A percentile compares a stretch with the other conserved stretches of the same genome.
Evolutionary conservation across 2,113 vertebrate species (phyloP).

Genomic region (Fregetta grallaria): DNA sequence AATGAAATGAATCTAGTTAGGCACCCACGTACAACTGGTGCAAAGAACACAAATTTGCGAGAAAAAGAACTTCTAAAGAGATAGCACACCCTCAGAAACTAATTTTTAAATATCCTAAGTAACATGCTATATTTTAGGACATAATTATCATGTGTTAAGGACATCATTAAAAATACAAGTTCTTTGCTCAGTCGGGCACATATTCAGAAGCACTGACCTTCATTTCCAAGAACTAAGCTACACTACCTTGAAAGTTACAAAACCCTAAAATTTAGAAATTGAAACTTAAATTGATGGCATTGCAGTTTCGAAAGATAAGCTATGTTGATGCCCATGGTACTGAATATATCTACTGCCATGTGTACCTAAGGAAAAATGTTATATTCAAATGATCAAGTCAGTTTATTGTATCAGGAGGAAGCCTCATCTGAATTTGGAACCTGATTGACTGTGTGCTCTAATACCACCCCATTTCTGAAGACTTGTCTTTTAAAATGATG

Average conservation of each 20-base stretch:
- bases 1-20: neutral
- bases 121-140: neutral
- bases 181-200: neutral
- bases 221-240: neutral
- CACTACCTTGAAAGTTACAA: neutral
- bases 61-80: neutral
- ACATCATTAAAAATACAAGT: neutral
- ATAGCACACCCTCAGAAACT: neutral
- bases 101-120: neutral
- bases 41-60: neutral
- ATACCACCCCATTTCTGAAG: neutral
- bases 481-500: neutral
- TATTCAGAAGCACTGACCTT: neutral
- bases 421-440: neutral
- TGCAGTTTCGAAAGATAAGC: neutral
- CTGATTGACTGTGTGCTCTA: neutral
- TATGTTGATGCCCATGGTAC: neutral
- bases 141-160: neutral
- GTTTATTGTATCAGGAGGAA: neutral
- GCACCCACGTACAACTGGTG: neutral
- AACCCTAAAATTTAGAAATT: neutral
- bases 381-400: neutral
- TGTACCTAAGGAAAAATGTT: neutral
- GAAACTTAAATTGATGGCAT: neutral
- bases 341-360: neutral